Conservation (phyloP, 2,888 invertebrate genomes). For the Calameuta filiformis region DNA sequence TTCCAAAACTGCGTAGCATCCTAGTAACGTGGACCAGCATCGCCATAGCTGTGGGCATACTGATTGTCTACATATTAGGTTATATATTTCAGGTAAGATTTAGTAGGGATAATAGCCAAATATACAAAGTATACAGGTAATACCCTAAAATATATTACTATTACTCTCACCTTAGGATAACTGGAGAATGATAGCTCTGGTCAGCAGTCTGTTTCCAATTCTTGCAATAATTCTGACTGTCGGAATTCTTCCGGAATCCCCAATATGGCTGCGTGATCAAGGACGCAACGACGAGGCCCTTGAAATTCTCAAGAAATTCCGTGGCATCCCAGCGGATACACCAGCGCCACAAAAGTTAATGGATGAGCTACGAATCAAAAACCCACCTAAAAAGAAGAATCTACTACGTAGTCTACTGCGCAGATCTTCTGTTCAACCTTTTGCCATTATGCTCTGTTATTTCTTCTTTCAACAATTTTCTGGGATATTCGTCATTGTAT, state of each 20-base stretch:
- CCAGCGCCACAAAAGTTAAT: constrained; percentile 36
- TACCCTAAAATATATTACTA: constrained; percentile 3
- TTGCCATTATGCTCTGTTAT: constrained; percentile 66
- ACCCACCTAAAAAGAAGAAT: constrained; percentile 41
- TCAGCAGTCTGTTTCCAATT: constrained; percentile 65
- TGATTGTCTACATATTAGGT: constrained; percentile 69
- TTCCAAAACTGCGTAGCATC: constrained; percentile 65
- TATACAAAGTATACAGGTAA: not conserved
- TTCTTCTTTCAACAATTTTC: constrained; percentile 73
- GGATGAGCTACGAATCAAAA: constrained; percentile 40
- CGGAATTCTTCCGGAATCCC: constrained; percentile 69
- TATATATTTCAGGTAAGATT: constrained; percentile 65
- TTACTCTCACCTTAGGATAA: constrained; percentile 55
- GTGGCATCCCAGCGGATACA: constrained; percentile 52
- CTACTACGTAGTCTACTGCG: constrained; percentile 30
- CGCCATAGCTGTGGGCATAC: constrained; percentile 68
- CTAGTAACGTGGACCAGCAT: constrained; percentile 71
- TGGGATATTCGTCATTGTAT: constrained; percentile 70
- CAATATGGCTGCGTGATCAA: constrained; percentile 68
- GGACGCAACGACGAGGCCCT: constrained; percentile 67
- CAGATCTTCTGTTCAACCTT: constrained; percentile 26
- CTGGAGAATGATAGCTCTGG: constrained; percentile 66
- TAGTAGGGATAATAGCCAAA: not conserved
- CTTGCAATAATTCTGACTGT: constrained; percentile 61
- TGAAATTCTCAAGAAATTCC: constrained; percentile 62